Base-by-base conservation (phyloP, 1,140 invertebrate species). In the Zaprionus ornatus region DNA sequence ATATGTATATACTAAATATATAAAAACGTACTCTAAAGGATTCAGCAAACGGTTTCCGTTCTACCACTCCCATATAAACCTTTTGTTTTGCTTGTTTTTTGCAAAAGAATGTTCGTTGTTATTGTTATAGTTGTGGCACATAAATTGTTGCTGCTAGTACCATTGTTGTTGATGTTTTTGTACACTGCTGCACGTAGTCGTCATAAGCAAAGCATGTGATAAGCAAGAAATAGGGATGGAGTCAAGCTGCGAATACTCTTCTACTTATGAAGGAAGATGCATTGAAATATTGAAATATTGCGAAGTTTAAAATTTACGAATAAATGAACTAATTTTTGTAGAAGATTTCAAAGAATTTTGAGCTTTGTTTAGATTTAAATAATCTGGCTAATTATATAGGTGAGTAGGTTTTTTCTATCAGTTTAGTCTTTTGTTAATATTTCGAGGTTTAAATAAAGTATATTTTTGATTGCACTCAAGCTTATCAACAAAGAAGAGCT, bases 101-200 rank as follows among this genome's bases (percentile, higher is more conserved):
- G 60, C 50, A 21, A 25, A 29, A 29, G 32, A 55, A 40, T 60
- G 21, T 74, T 75, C 10, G 52, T 66, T 76, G 74, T 71, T 76
- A 65, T 71, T 61, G 63, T 67, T 67, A 77, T 63, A 42, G 45
- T 70, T 69, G 52, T 32, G 59, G 48, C 17, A 29, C 27, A 56
- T 63, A 48, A 59, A 70, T 63, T 50, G 52, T 57, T 62, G 66
- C 7, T 60, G 3, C 42, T 45, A 17, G 7, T 17, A 45, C 7
- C 40, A 59, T 60, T 48, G 48, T 54, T 56, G 21, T 52, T 9
- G 56, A n/a, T 64, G 17, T 57, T 59, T 25, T 71, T 60, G 17
- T 27, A 5, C 10, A 9, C 15, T 57, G 15, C 61, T 37, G 52
- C 40, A 63, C 50, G 69, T 62, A 66, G 56, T 42, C 21, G 19